Conservation (phyloP, 2,113 vertebrate species). For the Dinomys branickii region DNA sequence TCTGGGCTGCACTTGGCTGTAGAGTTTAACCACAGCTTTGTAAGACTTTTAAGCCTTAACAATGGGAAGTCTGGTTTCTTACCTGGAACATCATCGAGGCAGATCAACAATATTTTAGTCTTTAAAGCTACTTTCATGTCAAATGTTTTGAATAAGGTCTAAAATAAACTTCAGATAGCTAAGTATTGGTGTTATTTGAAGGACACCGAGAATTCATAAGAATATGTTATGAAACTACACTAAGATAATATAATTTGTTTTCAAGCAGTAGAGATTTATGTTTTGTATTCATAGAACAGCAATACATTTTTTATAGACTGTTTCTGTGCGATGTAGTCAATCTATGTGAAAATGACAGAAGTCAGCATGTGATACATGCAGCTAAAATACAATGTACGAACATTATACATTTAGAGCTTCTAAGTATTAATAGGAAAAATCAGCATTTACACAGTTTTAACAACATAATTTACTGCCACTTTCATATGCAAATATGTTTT, state of each 20-base stretch:
- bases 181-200: neutral
- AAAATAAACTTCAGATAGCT: conserved; percentile 34
- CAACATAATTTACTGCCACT: conserved; percentile 8
- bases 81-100: neutral
- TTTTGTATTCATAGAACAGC: neutral
- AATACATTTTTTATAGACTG: neutral
- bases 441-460: conserved; percentile 26
- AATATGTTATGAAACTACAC: neutral
- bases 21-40: neutral
- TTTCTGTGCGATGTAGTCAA: neutral
- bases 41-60: neutral
- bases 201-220: neutral
- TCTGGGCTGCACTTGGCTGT: neutral
- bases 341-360: neutral
- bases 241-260: neutral
- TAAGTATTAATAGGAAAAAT: conserved; percentile 6
- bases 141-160: conserved; percentile 49
- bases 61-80: conserved; percentile 7
- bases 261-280: neutral
- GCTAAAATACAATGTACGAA: conserved; percentile 17
- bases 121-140: neutral
- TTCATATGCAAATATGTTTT: neutral
- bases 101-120: neutral
- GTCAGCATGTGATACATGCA: neutral
- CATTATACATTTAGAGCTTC: neutral